Percentiles rank a stretch among this genome's conserved stretches.
These are phyloP conservation scores for Florisuga fusca DNA, from an alignment of 2,797 vertebrate species.

Conservation along the genomic window DNA sequence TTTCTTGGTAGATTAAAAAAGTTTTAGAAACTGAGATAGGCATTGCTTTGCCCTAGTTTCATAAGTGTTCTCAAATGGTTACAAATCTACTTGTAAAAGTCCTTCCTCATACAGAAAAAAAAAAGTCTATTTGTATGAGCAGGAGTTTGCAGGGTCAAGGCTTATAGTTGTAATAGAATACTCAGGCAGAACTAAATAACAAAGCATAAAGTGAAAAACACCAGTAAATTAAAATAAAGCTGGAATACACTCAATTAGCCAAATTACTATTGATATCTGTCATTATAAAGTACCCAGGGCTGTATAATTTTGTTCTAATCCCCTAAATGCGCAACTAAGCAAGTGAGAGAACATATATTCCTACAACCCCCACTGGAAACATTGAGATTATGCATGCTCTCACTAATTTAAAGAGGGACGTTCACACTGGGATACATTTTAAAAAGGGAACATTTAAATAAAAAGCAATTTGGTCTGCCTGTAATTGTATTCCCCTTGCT, in stretches of 20 bases:
- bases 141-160: constrained; percentile 41
- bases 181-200: constrained; percentile 64
- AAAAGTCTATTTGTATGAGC: constrained; percentile 7
- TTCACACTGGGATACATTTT: constrained; percentile 79
- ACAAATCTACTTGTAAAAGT: constrained; percentile 25
- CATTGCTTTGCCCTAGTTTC: constrained; percentile 51
- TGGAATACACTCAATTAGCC: constrained; percentile 77
- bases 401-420: constrained; percentile 79
- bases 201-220: constrained; percentile 68
- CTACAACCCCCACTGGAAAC: constrained; percentile 73
- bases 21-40: constrained; percentile 53
- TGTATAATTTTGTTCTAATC: constrained; percentile 74
- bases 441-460: constrained; percentile 80
- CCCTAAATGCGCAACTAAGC: constrained; percentile 70
- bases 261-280: constrained; percentile 76
- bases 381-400: constrained; percentile 74
- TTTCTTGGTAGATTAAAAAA: constrained; percentile 63
- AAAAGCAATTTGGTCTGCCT: constrained; percentile 81
- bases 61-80: constrained; percentile 51
- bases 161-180: constrained; percentile 55
- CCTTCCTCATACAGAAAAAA: not conserved
- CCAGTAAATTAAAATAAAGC: constrained; percentile 75
- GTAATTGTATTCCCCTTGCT: constrained; percentile 81
- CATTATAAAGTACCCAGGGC: constrained; percentile 75
- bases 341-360: constrained; percentile 71